Conservation (phyloP, 2,797 vertebrate species). For the Muscicapa striata region DNA sequence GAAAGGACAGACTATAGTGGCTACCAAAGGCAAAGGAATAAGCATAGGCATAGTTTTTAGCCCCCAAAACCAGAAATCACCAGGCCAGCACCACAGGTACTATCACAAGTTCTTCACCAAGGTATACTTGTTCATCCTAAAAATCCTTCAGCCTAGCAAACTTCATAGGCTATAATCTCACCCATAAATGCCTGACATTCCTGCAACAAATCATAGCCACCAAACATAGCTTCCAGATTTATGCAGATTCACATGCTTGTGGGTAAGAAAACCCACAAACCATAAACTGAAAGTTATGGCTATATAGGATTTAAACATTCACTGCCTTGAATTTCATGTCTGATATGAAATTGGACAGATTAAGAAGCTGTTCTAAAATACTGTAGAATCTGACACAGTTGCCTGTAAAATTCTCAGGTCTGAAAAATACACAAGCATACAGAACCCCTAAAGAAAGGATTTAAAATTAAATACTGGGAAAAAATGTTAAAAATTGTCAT, state of each 20-base stretch:
- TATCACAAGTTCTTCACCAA: neutral
- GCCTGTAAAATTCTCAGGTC: neutral
- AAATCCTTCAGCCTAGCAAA: neutral
- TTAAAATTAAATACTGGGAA: neutral
- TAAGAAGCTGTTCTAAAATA: neutral
- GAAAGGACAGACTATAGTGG: neutral
- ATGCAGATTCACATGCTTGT: neutral
- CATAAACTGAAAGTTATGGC: neutral
- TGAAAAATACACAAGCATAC: neutral
- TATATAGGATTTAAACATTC: neutral
- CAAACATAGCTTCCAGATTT: neutral
- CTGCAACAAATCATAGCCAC: neutral
- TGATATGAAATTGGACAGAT: neutral
- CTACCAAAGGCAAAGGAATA: neutral
- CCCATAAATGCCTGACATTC: neutral
- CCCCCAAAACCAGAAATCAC: neutral
- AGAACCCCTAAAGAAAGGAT: neutral
- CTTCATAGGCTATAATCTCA: neutral
- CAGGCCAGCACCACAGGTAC: neutral
- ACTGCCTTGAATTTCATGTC: neutral
- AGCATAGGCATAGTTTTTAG: neutral
- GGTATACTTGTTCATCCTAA: neutral
- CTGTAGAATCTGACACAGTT: neutral
- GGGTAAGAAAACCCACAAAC: neutral
- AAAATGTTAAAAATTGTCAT: neutral